phyloP scores from a whole-genome alignment of 2,113 vertebrate species.

The Lates calcarifer region DNA sequence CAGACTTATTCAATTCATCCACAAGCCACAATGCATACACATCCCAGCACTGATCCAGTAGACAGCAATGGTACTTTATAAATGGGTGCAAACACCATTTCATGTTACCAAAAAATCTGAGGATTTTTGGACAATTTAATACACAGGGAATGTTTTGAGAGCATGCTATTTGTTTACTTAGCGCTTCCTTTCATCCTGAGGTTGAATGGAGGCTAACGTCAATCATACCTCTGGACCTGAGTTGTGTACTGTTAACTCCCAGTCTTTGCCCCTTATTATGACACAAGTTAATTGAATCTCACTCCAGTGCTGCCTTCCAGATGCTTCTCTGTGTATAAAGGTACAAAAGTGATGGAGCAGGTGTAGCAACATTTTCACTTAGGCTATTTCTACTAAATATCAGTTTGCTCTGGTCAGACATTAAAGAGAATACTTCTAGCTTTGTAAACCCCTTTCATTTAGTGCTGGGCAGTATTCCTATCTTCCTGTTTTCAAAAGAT shows the following conservation, averaged over 20 bases:
- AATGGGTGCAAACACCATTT: conserved; percentile 63
- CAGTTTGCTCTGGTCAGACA: conserved; percentile 80
- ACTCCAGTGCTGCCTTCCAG: conserved; percentile 76
- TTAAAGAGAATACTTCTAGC: conserved; percentile 77
- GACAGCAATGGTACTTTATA: conserved; percentile 44
- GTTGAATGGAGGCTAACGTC: conserved; percentile 82
- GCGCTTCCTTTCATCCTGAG: conserved; percentile 77
- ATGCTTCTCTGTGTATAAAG: conserved; percentile 76
- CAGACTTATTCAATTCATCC: conserved; percentile 79
- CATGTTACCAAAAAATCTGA: conserved; percentile 51
- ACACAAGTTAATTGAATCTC: conserved; percentile 87
- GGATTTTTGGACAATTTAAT: conserved; percentile 53
- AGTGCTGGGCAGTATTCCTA: conserved; percentile 81
- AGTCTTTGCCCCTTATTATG: conserved; percentile 83
- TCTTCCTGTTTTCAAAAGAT: conserved; percentile 84
- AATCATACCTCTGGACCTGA: conserved; percentile 78
- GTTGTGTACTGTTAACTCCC: conserved; percentile 77
- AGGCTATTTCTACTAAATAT: conserved; percentile 81
- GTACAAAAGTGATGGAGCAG: conserved; percentile 83
- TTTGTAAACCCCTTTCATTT: conserved; percentile 85
- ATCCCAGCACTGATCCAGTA: conserved; percentile 58
- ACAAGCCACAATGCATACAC: conserved; percentile 74
- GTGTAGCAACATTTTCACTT: conserved; percentile 83
- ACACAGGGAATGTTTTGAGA: conserved; percentile 67
- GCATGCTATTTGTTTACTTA: conserved; percentile 80